Base-by-base conservation (phyloP, 2,797 vertebrate species). In the Cottoperca gobio region DNA sequence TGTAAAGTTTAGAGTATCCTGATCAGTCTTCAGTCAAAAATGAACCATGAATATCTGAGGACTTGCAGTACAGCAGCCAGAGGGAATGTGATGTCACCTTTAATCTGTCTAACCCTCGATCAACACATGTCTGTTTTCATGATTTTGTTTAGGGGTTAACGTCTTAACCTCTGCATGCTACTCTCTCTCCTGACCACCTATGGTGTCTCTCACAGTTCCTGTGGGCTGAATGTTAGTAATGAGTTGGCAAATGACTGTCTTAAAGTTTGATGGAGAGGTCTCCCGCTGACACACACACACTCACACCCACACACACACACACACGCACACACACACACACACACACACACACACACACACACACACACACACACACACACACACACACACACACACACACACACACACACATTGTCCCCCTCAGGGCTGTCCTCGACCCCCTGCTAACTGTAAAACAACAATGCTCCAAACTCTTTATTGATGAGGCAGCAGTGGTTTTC, bases 221-320 rank as follows among this genome's bases (percentile, higher is more conserved):
- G 93, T 94, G 91, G 91, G 93, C 94, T 84, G n/a, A 70, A 75
- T 73, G 50, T 91, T 92, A 91, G 92, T 91, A 94, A 95, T 89
- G 93, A 95, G 93, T 91, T 93, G 94, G 94, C 94, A 95, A 96
- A 95, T 94, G 91, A 92, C 92, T 91, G 91, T 92, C 89, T 90
- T 91, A 91, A 86, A 89, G 90, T 87, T 91, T 89, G 80, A 90
- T 82, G 87, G 94, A 93, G 91, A 92, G 93, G 91, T 88, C 89
- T 88, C 88, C 91, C 52, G 75, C 92, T 93, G 90, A 86, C 85
- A 88, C 71, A 80, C 42, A 60, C 42, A 77, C 81, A n/a, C n/a
- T n/a, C n/a, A n/a, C n/a, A n/a, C n/a, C n/a, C n/a, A n/a, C n/a
- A n/a, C n/a, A 79, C 55, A 75, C 76, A 80, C 60, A 69, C 72